Conservation (phyloP, 2,888 invertebrate genomes). For the Tetragonula carbonaria region DNA sequence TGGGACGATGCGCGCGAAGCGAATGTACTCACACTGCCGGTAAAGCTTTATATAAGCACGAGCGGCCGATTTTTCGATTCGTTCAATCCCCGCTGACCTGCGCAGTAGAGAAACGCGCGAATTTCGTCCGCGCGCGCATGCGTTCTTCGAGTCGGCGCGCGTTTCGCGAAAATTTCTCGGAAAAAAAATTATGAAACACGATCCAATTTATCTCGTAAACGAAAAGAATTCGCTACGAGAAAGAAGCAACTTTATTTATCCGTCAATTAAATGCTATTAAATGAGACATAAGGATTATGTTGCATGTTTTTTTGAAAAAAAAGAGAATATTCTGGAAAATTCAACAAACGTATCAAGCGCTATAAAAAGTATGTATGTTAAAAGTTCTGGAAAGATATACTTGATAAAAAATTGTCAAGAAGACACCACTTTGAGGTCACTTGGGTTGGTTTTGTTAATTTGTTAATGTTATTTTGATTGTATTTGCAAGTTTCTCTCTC, state of each 20-base stretch:
- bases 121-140: conserved; percentile 38
- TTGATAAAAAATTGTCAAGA: background rate
- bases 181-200: background rate
- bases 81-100: background rate
- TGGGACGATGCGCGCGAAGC: conserved; percentile 60
- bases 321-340: background rate
- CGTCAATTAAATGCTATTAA: background rate
- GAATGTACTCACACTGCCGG: conserved; percentile 71
- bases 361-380: background rate
- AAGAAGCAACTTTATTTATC: background rate
- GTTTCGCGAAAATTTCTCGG: background rate
- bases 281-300: background rate
- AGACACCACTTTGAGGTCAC: background rate
- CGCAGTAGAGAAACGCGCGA: conserved; percentile 35
- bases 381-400: background rate
- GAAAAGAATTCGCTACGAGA: background rate
- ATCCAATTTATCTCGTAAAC: background rate
- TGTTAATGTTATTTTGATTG: background rate
- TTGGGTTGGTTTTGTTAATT: background rate
- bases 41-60: conserved; percentile 76
- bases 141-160: background rate
- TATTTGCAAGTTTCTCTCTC: background rate
- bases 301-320: background rate
- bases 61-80: conserved; percentile 68
- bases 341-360: background rate